Evolutionary conservation across 2,113 vertebrate genomes (phyloP).

Genomic region (Corythornis vintsioides): DNA sequence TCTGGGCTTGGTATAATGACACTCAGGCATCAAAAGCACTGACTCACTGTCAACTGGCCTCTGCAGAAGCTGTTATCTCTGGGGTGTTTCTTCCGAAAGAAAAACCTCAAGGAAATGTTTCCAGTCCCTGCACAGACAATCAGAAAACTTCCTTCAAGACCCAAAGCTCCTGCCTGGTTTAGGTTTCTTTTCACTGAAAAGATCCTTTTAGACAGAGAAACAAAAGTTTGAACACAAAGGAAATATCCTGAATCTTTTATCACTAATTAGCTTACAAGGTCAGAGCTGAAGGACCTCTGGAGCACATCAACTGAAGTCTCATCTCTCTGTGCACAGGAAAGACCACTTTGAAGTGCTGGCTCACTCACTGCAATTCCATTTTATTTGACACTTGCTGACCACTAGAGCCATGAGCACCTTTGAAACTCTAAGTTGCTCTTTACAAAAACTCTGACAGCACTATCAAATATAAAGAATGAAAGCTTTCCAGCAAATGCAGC

Average conservation of each 20-base stretch:
- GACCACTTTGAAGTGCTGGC: fast-evolving
- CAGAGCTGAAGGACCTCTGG: neutral
- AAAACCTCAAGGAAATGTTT: neutral
- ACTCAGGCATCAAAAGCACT: neutral
- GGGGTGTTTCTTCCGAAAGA: neutral
- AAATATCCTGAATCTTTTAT: neutral
- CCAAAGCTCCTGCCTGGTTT: neutral
- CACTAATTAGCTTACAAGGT: neutral
- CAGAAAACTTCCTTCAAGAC: neutral
- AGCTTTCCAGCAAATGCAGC: neutral
- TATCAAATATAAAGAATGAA: neutral
- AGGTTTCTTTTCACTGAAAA: neutral
- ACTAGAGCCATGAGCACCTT: neutral
- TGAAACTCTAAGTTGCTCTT: neutral
- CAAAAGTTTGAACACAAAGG: neutral
- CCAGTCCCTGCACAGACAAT: neutral
- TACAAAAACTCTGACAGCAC: neutral
- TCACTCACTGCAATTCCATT: neutral
- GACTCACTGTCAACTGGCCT: neutral
- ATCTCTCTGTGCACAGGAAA: neutral
- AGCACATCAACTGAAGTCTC: neutral
- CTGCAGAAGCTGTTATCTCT: neutral
- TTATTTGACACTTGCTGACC: neutral
- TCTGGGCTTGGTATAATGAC: neutral
- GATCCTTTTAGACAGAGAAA: neutral